Conservation (phyloP, 2,888 invertebrate genomes). For the Agriopis leucophaearia region DNA sequence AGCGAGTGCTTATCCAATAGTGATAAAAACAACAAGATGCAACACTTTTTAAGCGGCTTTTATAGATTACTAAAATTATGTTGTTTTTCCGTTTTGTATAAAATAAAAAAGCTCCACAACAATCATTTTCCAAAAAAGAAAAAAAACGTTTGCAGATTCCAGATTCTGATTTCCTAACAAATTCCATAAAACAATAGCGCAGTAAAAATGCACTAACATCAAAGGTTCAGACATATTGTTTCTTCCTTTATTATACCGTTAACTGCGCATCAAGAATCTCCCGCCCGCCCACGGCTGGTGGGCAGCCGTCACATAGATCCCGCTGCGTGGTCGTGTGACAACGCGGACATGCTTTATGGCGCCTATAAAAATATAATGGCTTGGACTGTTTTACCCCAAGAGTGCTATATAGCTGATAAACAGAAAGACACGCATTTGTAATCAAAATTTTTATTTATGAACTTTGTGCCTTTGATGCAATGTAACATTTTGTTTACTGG, state of each 20-base stretch:
- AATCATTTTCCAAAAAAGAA: neutral
- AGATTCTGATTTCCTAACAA: neutral
- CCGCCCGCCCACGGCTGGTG: slow-evolving; percentile 44
- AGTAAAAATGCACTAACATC: slow-evolving; percentile 20
- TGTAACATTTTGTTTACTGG: neutral
- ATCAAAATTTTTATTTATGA: neutral
- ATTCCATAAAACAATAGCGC: slow-evolving; percentile 25
- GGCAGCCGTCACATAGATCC: slow-evolving; percentile 20
- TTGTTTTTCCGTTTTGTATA: neutral
- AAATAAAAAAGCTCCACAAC: neutral
- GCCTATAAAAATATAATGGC: slow-evolving; percentile 56
- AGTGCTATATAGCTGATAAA: slow-evolving; percentile 31
- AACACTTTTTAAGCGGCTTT: too few species aligned
- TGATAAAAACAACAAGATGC: too few species aligned
- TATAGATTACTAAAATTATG: neutral
- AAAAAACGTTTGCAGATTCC: neutral
- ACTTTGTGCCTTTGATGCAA: neutral
- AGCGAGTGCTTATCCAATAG: too few species aligned
- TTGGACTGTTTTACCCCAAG: slow-evolving; percentile 34
- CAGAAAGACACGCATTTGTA: slow-evolving; percentile 6
- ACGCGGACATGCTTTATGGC: slow-evolving; percentile 52
- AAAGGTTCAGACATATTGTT: slow-evolving; percentile 30
- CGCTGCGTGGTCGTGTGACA: slow-evolving; percentile 34
- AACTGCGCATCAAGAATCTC: slow-evolving; percentile 41
- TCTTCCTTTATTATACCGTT: slow-evolving; percentile 44